These are phyloP conservation scores for western clawed frog (Xenopus tropicalis) DNA, from an alignment of 2,113 vertebrate species.

Conservation along the genomic window DNA sequence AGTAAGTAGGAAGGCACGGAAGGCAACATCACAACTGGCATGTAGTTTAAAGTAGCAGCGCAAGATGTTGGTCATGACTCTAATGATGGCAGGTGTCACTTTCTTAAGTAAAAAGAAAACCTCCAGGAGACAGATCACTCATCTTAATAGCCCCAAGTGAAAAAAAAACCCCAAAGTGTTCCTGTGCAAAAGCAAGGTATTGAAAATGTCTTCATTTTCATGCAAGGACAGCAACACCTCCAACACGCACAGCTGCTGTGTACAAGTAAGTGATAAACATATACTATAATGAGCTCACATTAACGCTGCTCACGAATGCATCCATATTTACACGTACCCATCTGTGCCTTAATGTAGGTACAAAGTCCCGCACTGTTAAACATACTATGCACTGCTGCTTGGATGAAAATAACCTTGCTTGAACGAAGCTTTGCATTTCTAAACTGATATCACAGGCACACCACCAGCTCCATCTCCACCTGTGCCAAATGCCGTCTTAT, in stretches of 20 bases:
- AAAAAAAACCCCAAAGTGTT: not conserved
- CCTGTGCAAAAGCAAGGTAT: not conserved
- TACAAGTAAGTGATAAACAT: not conserved
- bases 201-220: not conserved
- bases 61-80: slow-evolving; percentile 3
- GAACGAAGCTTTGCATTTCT: slow-evolving; percentile 1
- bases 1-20: not conserved
- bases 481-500: not conserved
- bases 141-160: not conserved
- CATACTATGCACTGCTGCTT: not conserved
- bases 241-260: not conserved
- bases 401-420: not conserved
- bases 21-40: slow-evolving; percentile 13
- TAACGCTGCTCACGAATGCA: slow-evolving; percentile 8
- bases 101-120: not conserved
- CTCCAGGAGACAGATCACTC: too few species aligned
- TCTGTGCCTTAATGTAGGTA: slow-evolving; percentile 13
- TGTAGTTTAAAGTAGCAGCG: not conserved
- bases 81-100: slow-evolving; percentile 1
- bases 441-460: slow-evolving; percentile 12
- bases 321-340: slow-evolving; percentile 3
- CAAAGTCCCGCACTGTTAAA: not conserved
- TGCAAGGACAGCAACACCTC: not conserved
- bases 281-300: not conserved
- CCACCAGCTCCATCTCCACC: not conserved